Base-by-base conservation (phyloP, 2,888 invertebrate genomes). In the Euplagia quadripunctaria region DNA sequence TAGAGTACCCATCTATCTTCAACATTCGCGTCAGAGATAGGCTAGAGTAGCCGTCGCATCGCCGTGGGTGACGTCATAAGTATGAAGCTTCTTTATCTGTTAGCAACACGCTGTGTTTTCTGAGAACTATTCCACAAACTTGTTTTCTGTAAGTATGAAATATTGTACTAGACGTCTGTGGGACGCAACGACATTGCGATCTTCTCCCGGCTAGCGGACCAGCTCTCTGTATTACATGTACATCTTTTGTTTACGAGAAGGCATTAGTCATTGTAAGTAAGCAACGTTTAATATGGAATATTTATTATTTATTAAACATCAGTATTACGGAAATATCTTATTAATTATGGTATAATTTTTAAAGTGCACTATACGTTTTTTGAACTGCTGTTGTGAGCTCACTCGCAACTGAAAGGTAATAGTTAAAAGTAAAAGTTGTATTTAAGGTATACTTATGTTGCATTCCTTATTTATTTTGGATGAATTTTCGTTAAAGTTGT, bases 121-220 rank as follows among this genome's bases (percentile, higher is more conserved):
- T 81, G 84, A 76, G 79, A 79, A 82, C 83, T 87, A 85, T 86
- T 84, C 75, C 79, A 80, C 85, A 83, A 87, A 90, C 88, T 90
- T 91, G 90, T 89, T 90, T 89, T 85, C 88, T 87, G 85, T 91
- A 92, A 92, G 93, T 86, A 92, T 93, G 91, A 93, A 90, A 91
- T 93, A 93, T 92, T 89, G 84, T 88, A 82, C 82, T 82, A 82
- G 78, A 80, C 81, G 86, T 84, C 84, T 83, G 77, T 73, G 79
- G 68, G 80, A 79, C 79, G 84, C 76, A 46, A 51, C 52, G 73
- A 75, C 75, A 71, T 61, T 68, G 73, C 68, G 71, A 72, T 70
- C 72, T 43, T 0, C 69, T 68, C 64, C 43, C 31, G 11, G 16
- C n/a, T 68, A 8, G 42, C 11, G 6, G 63, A 63, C 72, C 46